Conservation (phyloP, 2,797 vertebrate species). For the Anas acuta region DNA sequence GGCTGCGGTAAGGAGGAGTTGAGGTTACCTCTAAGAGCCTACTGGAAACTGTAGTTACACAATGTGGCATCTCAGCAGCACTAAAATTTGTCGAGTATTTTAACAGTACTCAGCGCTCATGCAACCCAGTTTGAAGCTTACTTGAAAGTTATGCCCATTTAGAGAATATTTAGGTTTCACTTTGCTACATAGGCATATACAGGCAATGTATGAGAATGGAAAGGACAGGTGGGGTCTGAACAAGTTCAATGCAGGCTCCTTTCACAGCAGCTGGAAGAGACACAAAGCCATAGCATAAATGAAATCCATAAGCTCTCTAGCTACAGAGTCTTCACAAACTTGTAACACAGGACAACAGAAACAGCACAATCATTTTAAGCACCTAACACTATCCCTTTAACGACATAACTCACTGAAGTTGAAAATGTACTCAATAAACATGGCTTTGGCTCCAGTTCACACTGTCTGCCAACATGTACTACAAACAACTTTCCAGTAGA, state of each 20-base stretch:
- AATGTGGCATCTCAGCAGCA: background rate
- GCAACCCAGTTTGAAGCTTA: background rate
- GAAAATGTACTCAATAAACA: background rate
- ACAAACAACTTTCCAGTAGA: background rate
- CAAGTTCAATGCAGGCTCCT: accelerated
- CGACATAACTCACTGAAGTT: background rate
- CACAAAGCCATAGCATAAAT: background rate
- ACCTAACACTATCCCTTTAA: background rate
- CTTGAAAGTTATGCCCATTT: background rate
- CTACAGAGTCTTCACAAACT: background rate
- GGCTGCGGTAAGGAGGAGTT: background rate
- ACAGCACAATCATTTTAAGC: background rate
- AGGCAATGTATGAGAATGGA: background rate
- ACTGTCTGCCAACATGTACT: background rate
- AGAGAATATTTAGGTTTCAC: background rate
- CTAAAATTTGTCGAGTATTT: background rate
- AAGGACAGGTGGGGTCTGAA: background rate
- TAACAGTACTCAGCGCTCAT: background rate
- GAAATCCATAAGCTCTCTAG: background rate
- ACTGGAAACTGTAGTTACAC: background rate
- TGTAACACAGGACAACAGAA: background rate
- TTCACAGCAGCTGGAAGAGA: background rate
- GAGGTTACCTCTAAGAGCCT: background rate
- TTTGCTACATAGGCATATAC: background rate
- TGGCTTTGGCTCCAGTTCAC: background rate